Percentiles rank a stretch among this genome's conserved stretches.
Conservation (phyloP, 2,888 invertebrate genomes). For the Cheilosia grossa region DNA sequence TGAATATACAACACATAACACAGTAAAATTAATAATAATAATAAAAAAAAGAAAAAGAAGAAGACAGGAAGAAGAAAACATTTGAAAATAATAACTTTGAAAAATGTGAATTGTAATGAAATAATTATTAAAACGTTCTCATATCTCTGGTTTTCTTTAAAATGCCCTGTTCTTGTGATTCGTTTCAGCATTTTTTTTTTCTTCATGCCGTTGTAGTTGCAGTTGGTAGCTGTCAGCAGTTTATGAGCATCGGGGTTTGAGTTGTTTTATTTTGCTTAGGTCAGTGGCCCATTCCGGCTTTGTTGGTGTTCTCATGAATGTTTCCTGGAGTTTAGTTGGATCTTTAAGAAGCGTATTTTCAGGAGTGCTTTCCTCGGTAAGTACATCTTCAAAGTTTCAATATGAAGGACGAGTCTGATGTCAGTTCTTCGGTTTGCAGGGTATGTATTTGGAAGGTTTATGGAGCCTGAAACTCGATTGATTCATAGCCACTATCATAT, state of each 20-base stretch:
- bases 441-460: neutral
- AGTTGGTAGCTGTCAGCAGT: slow-evolving; percentile 4
- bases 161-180: slow-evolving; percentile 59
- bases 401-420: neutral
- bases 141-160: slow-evolving; percentile 75
- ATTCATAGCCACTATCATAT: neutral
- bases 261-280: slow-evolving; percentile 46
- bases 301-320: neutral
- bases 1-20: slow-evolving; percentile 70
- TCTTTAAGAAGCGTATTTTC: too few species aligned
- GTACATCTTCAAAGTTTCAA: neutral
- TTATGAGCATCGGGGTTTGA: slow-evolving; percentile 52
- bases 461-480: neutral
- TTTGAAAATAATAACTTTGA: slow-evolving; percentile 74
- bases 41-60: slow-evolving; percentile 39
- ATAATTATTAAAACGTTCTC: slow-evolving; percentile 75
- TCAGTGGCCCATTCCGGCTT: neutral
- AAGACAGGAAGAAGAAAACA: slow-evolving; percentile 40
- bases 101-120: slow-evolving; percentile 75
- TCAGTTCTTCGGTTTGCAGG: neutral
- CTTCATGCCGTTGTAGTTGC: neutral
- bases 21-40: slow-evolving; percentile 46
- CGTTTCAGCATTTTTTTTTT: slow-evolving; percentile 47
- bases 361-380: neutral
- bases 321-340: neutral